A percentile compares a stretch with the other conserved stretches of the same genome.
Conservation (phyloP, 64 coral and sea anemone species). For the Catalaphyllia jardinei region DNA sequence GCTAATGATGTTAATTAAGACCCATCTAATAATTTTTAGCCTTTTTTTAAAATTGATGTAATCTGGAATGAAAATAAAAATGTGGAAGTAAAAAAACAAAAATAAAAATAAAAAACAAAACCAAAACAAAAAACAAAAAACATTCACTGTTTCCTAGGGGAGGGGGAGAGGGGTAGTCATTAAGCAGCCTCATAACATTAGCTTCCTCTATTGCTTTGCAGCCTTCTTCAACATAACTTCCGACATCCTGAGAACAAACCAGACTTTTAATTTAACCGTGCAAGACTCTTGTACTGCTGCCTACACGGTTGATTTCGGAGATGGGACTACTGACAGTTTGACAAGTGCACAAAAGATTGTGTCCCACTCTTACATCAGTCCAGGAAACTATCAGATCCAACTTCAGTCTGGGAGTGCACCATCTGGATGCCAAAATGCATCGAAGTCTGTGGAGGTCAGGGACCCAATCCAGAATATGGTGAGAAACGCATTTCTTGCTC, state of each 20-base stretch:
- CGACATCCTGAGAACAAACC: neutral
- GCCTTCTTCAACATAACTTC: constrained; percentile 23
- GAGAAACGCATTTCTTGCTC: neutral
- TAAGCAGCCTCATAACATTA: neutral
- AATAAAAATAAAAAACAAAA: too few relatives aligned
- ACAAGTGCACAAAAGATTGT: neutral
- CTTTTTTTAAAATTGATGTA: too few relatives aligned
- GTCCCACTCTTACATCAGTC: neutral
- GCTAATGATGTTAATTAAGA: too few relatives aligned
- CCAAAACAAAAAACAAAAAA: too few relatives aligned
- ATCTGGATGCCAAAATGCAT: neutral
- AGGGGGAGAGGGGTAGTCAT: too few relatives aligned
- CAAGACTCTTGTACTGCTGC: neutral
- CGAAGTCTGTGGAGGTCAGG: constrained; percentile 4
- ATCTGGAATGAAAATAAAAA: too few relatives aligned
- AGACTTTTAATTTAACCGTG: constrained; percentile 14
- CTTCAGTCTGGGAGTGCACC: too few relatives aligned
- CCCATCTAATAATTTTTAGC: too few relatives aligned
- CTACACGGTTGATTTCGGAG: constrained; percentile 14
- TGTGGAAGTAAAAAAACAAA: too few relatives aligned
- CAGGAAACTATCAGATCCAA: neutral
- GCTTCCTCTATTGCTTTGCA: neutral
- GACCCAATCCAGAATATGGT: constrained; percentile 27
- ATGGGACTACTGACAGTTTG: neutral
- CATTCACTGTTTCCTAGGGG: too few relatives aligned